Conservation (phyloP, 2,797 vertebrate genomes). For the Catostomus latipinnis region DNA sequence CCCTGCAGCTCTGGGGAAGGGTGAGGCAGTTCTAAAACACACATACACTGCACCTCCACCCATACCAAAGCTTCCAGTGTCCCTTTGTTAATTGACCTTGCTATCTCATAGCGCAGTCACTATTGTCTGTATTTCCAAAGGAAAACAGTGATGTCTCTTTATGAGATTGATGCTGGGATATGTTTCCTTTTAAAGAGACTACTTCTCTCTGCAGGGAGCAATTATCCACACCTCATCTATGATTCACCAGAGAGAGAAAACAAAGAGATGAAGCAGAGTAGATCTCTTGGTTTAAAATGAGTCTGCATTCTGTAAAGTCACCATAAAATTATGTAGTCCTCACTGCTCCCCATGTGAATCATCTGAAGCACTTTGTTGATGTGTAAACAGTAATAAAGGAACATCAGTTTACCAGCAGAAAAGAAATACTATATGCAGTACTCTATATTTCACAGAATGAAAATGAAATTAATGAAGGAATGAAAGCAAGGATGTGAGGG, state of each 20-base stretch:
- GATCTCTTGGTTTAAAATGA: conserved; percentile 31
- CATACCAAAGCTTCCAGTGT: conserved; percentile 32
- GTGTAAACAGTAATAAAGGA: conserved; percentile 39
- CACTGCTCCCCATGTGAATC: conserved; percentile 26
- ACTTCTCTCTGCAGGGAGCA: conserved; percentile 30
- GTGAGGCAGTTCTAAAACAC: neutral
- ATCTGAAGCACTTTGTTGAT: conserved; percentile 9
- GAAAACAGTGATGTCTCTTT: conserved; percentile 61
- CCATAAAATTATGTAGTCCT: conserved; percentile 36
- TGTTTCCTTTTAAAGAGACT: conserved; percentile 63
- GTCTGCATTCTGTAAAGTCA: conserved; percentile 21
- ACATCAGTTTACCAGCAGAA: neutral
- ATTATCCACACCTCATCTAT: conserved; percentile 15
- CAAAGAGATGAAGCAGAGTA: conserved; percentile 32
- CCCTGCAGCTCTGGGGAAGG: neutral
- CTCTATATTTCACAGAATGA: conserved; percentile 4
- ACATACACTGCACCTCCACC: conserved; percentile 5
- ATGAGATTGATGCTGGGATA: conserved; percentile 54
- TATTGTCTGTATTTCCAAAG: conserved; percentile 67
- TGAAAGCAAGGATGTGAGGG: neutral
- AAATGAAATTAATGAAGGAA: no score
- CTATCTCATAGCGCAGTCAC: conserved; percentile 32
- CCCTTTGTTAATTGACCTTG: conserved; percentile 49
- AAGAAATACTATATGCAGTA: neutral
- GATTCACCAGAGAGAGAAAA: conserved; percentile 9